phyloP scores from a whole-genome alignment of 2,797 vertebrate species.

The Sebastes alutus region DNA sequence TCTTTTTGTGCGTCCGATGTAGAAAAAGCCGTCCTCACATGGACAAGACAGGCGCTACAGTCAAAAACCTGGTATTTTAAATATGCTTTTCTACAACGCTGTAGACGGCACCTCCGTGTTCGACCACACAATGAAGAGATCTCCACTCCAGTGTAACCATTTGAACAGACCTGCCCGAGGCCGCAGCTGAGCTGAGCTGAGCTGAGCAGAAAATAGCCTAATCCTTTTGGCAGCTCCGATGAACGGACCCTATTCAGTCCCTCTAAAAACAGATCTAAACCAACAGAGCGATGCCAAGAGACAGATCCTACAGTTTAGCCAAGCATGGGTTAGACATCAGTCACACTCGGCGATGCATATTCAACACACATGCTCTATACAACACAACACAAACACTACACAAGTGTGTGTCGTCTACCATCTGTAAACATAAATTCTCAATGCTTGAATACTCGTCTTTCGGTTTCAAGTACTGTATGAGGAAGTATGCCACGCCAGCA shows the following conservation, averaged over 20 bases:
- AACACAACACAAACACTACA: slow-evolving; percentile 24
- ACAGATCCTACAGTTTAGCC: slow-evolving; percentile 52
- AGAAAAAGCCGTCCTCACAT: too few species aligned
- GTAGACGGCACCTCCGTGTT: slow-evolving; percentile 25
- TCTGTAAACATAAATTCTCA: slow-evolving; percentile 6
- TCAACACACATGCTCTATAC: slow-evolving; percentile 7
- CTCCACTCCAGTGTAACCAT: slow-evolving; percentile 55
- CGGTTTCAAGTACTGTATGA: not conserved
- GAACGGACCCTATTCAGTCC: slow-evolving; percentile 63
- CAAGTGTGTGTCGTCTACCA: not conserved
- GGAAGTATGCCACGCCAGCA: not conserved
- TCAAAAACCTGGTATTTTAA: not conserved
- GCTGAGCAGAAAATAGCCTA: slow-evolving; percentile 75
- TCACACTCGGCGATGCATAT: slow-evolving; percentile 42
- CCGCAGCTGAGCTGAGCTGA: slow-evolving; percentile 70
- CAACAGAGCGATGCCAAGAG: slow-evolving; percentile 43
- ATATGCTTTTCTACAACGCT: not conserved
- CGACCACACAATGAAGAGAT: slow-evolving; percentile 44
- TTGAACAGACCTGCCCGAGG: slow-evolving; percentile 69
- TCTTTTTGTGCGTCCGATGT: too few species aligned
- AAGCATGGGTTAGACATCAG: slow-evolving; percentile 48
- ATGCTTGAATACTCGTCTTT: not conserved
- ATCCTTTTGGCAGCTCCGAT: slow-evolving; percentile 74
- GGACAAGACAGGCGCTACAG: too few species aligned
- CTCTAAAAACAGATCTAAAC: slow-evolving; percentile 62